Conservation (phyloP, 2,797 vertebrate species). For the Argyrosomus regius region DNA sequence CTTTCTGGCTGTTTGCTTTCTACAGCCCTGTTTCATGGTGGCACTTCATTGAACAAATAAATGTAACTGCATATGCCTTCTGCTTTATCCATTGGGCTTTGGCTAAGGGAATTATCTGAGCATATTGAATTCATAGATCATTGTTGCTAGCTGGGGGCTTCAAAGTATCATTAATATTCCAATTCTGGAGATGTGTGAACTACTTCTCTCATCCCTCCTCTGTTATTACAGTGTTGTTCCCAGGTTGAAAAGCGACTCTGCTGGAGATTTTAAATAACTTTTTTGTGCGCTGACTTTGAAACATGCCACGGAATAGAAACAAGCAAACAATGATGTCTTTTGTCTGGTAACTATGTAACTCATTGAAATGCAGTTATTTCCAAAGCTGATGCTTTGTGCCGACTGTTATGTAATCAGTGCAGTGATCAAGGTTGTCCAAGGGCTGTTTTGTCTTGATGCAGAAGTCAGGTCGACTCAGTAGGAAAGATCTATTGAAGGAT, state of each 20-base stretch:
- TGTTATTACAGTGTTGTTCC: slow-evolving; percentile 52
- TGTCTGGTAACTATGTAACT: slow-evolving; percentile 9
- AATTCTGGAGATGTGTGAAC: slow-evolving; percentile 66
- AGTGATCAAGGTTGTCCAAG: slow-evolving; percentile 19
- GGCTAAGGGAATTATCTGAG: slow-evolving; percentile 70
- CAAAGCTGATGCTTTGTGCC: slow-evolving; percentile 6
- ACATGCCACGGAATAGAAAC: slow-evolving; percentile 1
- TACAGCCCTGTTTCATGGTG: slow-evolving; percentile 44
- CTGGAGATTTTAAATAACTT: slow-evolving; percentile 56
- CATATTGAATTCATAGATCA: slow-evolving; percentile 84
- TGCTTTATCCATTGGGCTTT: slow-evolving; percentile 65
- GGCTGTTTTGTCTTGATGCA: slow-evolving; percentile 20
- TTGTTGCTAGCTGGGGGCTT: slow-evolving; percentile 75
- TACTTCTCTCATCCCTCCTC: slow-evolving; percentile 43
- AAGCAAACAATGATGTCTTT: slow-evolving; percentile 10
- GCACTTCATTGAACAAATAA: slow-evolving; percentile 75
- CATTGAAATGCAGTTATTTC: slow-evolving; percentile 15
- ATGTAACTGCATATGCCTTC: slow-evolving; percentile 64
- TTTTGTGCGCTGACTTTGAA: slow-evolving; percentile 40
- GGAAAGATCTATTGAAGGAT: slow-evolving; percentile 6
- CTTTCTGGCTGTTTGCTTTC: slow-evolving; percentile 57
- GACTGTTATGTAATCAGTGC: slow-evolving; percentile 19
- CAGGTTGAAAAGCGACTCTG: slow-evolving; percentile 40
- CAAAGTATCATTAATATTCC: slow-evolving; percentile 81
- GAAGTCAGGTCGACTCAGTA: not conserved